Evolutionary conservation across 2,113 vertebrate genomes (phyloP).

Genomic region (Microtus richardsoni): DNA sequence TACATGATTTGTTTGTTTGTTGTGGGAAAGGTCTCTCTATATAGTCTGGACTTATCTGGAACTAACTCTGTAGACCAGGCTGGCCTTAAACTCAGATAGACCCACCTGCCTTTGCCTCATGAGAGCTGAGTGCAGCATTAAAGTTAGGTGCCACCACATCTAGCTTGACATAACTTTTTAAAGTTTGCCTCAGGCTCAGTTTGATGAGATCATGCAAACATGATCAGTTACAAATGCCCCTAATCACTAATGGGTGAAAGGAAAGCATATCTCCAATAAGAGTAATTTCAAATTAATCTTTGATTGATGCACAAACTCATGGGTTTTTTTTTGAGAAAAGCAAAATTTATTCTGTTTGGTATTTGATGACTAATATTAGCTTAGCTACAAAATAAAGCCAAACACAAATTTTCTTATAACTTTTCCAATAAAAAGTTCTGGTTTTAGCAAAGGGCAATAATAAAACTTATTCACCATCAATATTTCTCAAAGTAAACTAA

Average conservation of each 20-base stretch:
- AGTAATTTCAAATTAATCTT: neutral
- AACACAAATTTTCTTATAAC: neutral
- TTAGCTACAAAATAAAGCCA: neutral
- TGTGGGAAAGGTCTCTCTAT: neutral
- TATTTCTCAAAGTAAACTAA: constrained; percentile 5
- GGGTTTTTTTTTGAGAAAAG: neutral
- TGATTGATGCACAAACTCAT: neutral
- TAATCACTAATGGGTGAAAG: neutral
- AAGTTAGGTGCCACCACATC: neutral
- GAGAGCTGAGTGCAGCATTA: neutral
- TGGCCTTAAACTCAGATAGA: no score
- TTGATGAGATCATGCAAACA: neutral
- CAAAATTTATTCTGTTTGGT: neutral
- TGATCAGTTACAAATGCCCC: neutral
- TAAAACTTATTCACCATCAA: neutral
- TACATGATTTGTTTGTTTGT: neutral
- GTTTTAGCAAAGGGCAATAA: neutral
- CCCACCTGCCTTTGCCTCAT: neutral
- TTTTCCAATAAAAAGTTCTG: neutral
- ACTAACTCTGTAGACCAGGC: neutral
- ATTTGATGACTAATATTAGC: neutral
- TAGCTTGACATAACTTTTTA: neutral
- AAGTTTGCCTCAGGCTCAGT: neutral
- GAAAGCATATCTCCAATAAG: neutral
- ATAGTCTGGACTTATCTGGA: neutral